phyloP scores from a whole-genome alignment of 2,888 invertebrate species.

The Lordiphosa andalusiaca region DNA sequence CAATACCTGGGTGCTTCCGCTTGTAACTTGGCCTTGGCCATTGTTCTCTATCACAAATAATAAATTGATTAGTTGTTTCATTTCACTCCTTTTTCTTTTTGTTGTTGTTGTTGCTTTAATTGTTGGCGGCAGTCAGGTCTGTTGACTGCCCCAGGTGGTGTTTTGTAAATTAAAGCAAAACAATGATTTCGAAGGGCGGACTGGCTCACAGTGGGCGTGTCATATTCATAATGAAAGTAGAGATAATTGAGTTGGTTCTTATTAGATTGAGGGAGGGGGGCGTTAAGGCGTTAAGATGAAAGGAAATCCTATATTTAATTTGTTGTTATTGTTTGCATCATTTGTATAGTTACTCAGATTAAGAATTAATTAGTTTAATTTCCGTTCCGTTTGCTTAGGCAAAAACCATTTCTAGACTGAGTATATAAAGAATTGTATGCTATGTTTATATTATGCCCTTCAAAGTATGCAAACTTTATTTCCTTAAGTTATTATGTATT shows the following conservation, averaged over 20 bases:
- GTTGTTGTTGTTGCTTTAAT: conserved; percentile 27
- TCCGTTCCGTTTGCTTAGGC: neutral
- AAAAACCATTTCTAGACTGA: no score
- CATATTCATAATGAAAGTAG: conserved; percentile 2
- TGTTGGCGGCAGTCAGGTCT: conserved; percentile 6
- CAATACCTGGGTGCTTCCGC: conserved; percentile 22
- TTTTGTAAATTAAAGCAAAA: conserved; percentile 33
- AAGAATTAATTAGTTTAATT: neutral
- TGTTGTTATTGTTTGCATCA: no score
- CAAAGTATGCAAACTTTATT: no score
- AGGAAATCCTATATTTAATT: neutral
- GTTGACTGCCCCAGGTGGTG: conserved; percentile 15
- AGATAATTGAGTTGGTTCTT: conserved; percentile 3
- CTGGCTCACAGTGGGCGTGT: conserved; percentile 8
- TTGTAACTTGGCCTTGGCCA: conserved; percentile 21
- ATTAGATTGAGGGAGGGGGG: no score
- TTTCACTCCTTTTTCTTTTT: conserved; percentile 19
- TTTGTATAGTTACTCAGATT: no score
- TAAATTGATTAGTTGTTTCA: conserved; percentile 63
- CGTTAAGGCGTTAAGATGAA: neutral
- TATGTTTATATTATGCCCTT: no score
- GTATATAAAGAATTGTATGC: no score
- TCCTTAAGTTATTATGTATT: no score
- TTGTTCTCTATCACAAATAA: conserved; percentile 51
- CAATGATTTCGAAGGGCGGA: conserved; percentile 12